phyloP scores from a whole-genome alignment of 2,797 vertebrate genomes.

The Tympanoctomys barrerae region DNA sequence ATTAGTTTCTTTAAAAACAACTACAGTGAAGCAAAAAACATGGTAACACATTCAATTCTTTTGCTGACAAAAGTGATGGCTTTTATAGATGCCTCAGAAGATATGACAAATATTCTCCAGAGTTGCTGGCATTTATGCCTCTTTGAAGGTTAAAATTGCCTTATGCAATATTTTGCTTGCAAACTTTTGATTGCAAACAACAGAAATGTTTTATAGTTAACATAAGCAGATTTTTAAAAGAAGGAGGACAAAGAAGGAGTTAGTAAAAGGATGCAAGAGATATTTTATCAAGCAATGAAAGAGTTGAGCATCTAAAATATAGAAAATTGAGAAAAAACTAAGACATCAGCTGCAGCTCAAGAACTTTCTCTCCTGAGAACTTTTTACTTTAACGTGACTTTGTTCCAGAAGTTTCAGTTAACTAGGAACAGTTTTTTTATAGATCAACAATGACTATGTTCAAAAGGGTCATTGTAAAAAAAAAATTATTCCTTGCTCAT shows the following conservation, averaged over 20 bases:
- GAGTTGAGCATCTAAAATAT: neutral
- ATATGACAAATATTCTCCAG: neutral
- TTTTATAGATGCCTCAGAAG: conserved; percentile 29
- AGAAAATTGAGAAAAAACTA: conserved; percentile 19
- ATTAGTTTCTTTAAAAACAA: conserved; percentile 17
- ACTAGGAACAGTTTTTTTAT: conserved; percentile 11
- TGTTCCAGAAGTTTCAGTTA: neutral
- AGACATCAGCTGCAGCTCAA: neutral
- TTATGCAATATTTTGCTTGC: neutral
- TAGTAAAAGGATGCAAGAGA: neutral
- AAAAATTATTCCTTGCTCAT: neutral
- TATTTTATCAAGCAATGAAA: conserved; percentile 20
- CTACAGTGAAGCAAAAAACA: neutral
- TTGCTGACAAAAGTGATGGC: conserved; percentile 28
- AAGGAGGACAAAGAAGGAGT: neutral
- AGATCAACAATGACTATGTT: neutral
- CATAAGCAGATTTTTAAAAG: neutral
- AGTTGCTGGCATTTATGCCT: neutral
- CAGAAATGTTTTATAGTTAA: neutral
- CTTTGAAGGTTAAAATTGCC: conserved; percentile 58
- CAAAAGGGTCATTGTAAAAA: neutral
- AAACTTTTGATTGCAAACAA: conserved; percentile 40
- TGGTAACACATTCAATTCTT: neutral
- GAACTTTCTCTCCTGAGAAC: neutral
- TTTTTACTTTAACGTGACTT: neutral